These are phyloP conservation scores for Drosophila melanica DNA, from an alignment of 1,140 invertebrate species.

Conservation along the genomic window DNA sequence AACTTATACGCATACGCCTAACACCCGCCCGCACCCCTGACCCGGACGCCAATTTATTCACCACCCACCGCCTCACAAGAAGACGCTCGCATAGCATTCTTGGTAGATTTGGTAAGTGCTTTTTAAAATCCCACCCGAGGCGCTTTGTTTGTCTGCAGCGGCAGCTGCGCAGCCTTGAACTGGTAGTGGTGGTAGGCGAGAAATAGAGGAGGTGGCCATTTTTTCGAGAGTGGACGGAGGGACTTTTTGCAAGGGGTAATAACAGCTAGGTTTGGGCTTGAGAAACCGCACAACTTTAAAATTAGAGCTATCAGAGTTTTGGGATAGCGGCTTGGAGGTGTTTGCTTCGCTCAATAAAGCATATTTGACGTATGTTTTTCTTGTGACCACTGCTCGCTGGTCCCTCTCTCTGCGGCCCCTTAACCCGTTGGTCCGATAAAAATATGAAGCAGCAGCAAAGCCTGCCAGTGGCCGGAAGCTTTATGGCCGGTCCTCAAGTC, in stretches of 20 bases:
- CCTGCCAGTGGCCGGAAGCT: conserved; percentile 41
- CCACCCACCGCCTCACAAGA: neutral
- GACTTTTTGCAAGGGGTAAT: conserved; percentile 28
- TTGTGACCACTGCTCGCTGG: neutral
- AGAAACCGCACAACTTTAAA: conserved; percentile 79
- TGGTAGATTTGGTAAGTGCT: conserved; percentile 73
- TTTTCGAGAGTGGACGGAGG: neutral
- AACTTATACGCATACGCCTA: conserved; percentile 9
- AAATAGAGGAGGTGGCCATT: neutral
- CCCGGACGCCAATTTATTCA: neutral
- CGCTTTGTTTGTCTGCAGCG: conserved; percentile 73
- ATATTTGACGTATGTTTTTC: conserved; percentile 70
- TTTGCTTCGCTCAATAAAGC: conserved; percentile 79
- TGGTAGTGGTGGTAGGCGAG: conserved; percentile 1
- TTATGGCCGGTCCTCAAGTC: conserved; percentile 25
- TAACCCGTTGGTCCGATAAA: conserved; percentile 50
- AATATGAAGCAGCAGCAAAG: conserved; percentile 59
- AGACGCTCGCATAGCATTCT: conserved; percentile 1
- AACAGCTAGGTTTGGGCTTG: conserved; percentile 41
- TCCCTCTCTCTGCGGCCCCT: neutral
- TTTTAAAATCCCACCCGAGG: conserved; percentile 75
- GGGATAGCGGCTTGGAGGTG: conserved; percentile 20
- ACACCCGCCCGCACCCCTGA: neutral
- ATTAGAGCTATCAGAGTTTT: conserved; percentile 21
- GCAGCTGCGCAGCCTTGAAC: conserved; percentile 55